Evolutionary conservation across 2,888 invertebrate genomes (phyloP), one percentile per base, ranked within the genome.

Genomic region (Cheiracanthium punctorium): DNA sequence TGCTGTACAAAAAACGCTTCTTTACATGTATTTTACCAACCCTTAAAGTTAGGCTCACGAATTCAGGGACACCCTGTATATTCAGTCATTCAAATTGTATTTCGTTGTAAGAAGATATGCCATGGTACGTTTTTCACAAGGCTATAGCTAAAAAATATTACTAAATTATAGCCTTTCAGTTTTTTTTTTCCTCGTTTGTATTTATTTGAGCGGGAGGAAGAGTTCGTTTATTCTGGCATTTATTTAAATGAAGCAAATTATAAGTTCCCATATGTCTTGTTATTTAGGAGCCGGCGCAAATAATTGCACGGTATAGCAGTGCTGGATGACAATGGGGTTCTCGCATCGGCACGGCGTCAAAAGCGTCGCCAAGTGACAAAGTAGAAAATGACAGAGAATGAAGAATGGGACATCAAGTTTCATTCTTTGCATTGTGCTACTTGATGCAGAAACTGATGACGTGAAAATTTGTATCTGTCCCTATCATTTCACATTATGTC

Each of bases 331-430:
- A 58, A 58, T 58, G 58, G 58, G 7, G 37, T 7, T 37, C 37
- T 37, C 37, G 10, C 48, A 17, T 48, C 48, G 48, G 48, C 48
- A 48, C 48, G 24, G 58, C 12, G 58, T 58, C 58, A 58, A 58
- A 58, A 20, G 58, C 5, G 5, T 58, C 58, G 24, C n/a, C 37
- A 48, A 58, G 24, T 58, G 58, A 58, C 24, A 58, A 58, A 58
- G 24, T 58, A 58, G 58, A 58, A 58, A 58, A 58, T 58, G 58
- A 58, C 58, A 58, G 58, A 58, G 58, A 58, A 24, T 58, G 24
- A 24, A 58, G 58, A 58, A 24, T 58, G 2, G 58, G 48, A 17
- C 48, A 48, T 48, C 48, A 48, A 48, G 48, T 48, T 48, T 48
- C 17, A 48, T 17, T 12, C 14, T n/a, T 48, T 24, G 24, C 24